phyloP scores from a whole-genome alignment of 2,113 vertebrate genomes.

The Sitta europaea region DNA sequence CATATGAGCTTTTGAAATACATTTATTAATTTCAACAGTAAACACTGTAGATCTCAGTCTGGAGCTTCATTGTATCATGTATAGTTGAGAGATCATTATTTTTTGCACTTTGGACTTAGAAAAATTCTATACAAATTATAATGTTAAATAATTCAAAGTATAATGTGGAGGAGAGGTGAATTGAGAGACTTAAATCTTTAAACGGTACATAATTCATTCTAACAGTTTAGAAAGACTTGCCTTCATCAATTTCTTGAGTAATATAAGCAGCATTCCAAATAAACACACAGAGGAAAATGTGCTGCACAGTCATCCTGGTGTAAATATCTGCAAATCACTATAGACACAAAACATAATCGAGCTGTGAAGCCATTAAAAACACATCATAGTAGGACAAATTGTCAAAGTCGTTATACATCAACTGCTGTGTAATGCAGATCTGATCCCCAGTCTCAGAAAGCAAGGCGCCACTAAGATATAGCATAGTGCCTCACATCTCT shows the following conservation, averaged over 20 bases:
- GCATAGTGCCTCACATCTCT: conserved; percentile 62
- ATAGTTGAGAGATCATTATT: not conserved
- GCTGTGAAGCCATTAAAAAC: conserved; percentile 58
- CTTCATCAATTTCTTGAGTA: not conserved
- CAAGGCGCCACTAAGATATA: conserved; percentile 66
- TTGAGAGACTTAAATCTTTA: not conserved
- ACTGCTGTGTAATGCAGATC: conserved; percentile 66
- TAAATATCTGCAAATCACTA: conserved; percentile 2
- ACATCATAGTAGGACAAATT: conserved; percentile 51
- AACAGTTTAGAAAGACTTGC: not conserved
- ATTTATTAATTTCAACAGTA: conserved; percentile 33
- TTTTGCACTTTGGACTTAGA: conserved; percentile 27
- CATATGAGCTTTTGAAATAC: not conserved
- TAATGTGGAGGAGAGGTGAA: not conserved
- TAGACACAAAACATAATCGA: conserved; percentile 43
- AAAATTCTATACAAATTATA: conserved; percentile 37
- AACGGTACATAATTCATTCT: not conserved
- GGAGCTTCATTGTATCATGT: not conserved
- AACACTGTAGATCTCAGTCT: not conserved
- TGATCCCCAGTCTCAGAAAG: conserved; percentile 62
- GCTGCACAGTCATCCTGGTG: not conserved
- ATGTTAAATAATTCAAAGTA: conserved; percentile 50
- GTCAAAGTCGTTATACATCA: conserved; percentile 63
- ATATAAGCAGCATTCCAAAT: conserved; percentile 12
- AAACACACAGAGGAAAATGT: conserved; percentile 22